phyloP scores from a whole-genome alignment of 2,888 invertebrate species.

The Drosophila parthenogenetica region DNA sequence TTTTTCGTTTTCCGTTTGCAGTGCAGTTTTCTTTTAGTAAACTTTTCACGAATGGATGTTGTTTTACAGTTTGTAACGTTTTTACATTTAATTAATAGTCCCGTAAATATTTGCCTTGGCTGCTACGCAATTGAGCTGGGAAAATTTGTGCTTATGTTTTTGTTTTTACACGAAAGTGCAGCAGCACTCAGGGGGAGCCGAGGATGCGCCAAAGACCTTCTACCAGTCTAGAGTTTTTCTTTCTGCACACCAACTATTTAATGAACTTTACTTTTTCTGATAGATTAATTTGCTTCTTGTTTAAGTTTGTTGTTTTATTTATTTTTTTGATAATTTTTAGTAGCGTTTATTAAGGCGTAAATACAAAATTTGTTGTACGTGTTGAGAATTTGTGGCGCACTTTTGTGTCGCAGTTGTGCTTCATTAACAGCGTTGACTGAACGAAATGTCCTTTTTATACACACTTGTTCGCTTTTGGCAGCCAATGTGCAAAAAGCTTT shows the following conservation, averaged over 20 bases:
- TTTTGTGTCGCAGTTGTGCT: slow-evolving; percentile 69
- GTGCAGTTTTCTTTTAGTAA: slow-evolving; percentile 9
- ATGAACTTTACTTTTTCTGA: background rate
- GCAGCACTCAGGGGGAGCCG: slow-evolving; percentile 38
- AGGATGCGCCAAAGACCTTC: slow-evolving; percentile 46
- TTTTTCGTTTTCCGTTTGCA: slow-evolving; percentile 19
- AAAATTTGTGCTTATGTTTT: slow-evolving; percentile 40
- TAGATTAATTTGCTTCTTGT: background rate
- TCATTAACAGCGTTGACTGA: slow-evolving; percentile 77
- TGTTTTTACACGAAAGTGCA: slow-evolving; percentile 58
- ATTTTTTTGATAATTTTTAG: slow-evolving; percentile 13
- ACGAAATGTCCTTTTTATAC: slow-evolving; percentile 79
- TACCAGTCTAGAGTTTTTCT: slow-evolving; percentile 18
- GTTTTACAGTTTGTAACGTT: slow-evolving; percentile 40
- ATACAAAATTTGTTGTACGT: slow-evolving; percentile 29
- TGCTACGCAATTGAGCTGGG: slow-evolving; percentile 66
- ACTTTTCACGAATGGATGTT: slow-evolving; percentile 9
- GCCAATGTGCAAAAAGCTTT: slow-evolving; percentile 61
- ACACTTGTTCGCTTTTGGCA: slow-evolving; percentile 83
- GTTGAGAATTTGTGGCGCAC: slow-evolving; percentile 46
- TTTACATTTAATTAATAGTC: slow-evolving; percentile 23
- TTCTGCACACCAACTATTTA: slow-evolving; percentile 6
- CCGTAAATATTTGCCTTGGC: slow-evolving; percentile 18
- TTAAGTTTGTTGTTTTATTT: background rate
- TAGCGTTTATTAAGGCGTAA: slow-evolving; percentile 42